Evolutionary conservation across 2,888 invertebrate genomes (phyloP).

Genomic region (Rhagonycha fulva): DNA sequence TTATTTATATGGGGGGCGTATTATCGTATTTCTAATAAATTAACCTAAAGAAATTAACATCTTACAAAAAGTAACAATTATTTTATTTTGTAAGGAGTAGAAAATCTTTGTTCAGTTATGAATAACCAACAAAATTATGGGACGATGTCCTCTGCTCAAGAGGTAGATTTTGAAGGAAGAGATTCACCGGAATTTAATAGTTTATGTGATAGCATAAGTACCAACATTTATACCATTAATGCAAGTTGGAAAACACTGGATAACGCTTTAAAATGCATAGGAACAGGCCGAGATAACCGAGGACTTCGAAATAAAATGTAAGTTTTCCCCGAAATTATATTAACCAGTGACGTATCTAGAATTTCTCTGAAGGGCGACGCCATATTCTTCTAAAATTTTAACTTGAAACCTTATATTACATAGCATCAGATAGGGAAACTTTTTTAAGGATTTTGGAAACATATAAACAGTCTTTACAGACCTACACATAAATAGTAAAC

Average conservation of each 20-base stretch:
- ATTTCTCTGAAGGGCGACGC: not conserved
- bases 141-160: conserved; percentile 57
- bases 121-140: conserved; percentile 49
- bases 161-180: conserved; percentile 72
- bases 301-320: conserved; percentile 68
- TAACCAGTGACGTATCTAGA: not conserved
- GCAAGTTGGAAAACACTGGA: conserved; percentile 73
- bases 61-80: not conserved
- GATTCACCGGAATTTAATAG: conserved; percentile 78
- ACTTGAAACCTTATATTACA: too few species aligned
- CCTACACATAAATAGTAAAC: too few species aligned
- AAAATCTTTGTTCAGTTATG: conserved; percentile 26
- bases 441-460: too few species aligned
- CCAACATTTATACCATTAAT: conserved; percentile 79
- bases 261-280: conserved; percentile 74
- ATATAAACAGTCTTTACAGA: too few species aligned
- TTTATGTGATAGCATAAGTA: conserved; percentile 79
- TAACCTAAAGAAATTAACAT: not conserved
- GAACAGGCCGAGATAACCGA: conserved; percentile 75
- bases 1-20: not conserved
- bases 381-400: not conserved
- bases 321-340: conserved; percentile 40
- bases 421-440: not conserved
- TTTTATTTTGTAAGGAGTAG: conserved; percentile 25
- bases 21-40: not conserved